Base-by-base conservation (phyloP, 1,140 invertebrate genomes). In the Helicoverpa zea region DNA sequence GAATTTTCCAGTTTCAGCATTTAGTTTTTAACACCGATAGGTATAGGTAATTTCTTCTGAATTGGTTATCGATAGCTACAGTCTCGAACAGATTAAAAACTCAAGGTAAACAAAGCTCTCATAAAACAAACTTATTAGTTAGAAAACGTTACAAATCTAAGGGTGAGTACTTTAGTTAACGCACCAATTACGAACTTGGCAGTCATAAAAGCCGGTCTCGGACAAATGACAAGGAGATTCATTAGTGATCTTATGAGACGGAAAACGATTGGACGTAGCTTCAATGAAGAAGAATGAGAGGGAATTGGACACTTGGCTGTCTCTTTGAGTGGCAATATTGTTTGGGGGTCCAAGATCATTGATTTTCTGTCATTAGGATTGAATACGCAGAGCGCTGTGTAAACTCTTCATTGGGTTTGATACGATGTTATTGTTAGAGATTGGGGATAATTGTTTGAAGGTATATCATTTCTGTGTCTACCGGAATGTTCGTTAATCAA, bases 231-330 rank as follows among this genome's bases (percentile, higher is more conserved):
- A 77, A 63, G 74, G 16, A 64, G 74, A 77, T 77, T 77, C 74
- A 77, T 77, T 77, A 77, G 74, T 52, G 74, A 77, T 64, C 74
- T 77, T 77, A 77, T 77, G 29, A 59, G 74, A 77, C 74, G 49
- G 59, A 63, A 66, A 66, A 77, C 75, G 75, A 66, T 66, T 77
- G 49, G 51, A 77, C 43, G 75, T 35, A 59, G 58, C 61, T 18
- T 29, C 29, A 61, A 66, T 66, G 75, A 77, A 77, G 59, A 77
- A 61, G 30, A 77, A 77, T 77, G 59, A 30, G 51, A 49, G 23
- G 35, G 61, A 77, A 77, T 77, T 77, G 49, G 61, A 77, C 51
- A 77, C 59, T 77, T 77, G 51, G 11, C 61, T 66, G 49, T 66
- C 75, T 43, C 29, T 66, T 63, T 10, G 54, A 77, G 75, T 64